Evolutionary conservation across 2,888 invertebrate genomes (phyloP).

Genomic region (Pristionchus fissidentatus): DNA sequence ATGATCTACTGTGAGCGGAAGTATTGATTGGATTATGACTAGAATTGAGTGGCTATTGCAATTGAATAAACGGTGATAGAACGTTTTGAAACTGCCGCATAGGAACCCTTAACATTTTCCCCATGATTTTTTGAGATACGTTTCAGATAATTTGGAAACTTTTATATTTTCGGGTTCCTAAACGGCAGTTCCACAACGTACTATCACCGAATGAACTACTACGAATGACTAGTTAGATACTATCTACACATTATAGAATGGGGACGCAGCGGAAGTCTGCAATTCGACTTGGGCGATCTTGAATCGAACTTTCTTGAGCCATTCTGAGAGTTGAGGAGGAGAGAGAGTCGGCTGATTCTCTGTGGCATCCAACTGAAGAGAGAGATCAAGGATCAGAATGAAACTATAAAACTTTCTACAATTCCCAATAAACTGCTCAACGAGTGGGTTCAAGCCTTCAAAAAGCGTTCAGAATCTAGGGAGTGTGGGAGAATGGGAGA

Average conservation of each 20-base stretch:
- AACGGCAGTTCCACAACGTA: too few relatives aligned
- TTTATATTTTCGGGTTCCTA: too few relatives aligned
- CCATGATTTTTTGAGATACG: too few relatives aligned
- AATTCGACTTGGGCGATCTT: conserved; percentile 98
- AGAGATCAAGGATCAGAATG: not conserved
- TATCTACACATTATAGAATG: conserved; percentile 82
- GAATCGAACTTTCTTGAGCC: conserved; percentile 93
- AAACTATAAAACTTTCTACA: too few relatives aligned
- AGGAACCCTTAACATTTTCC: too few relatives aligned
- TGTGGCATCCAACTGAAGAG: conserved; percentile 84
- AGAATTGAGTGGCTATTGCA: not conserved
- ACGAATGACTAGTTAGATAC: too few relatives aligned
- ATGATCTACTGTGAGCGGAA: conserved; percentile 26
- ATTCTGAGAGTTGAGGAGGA: conserved; percentile 76
- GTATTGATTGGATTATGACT: conserved; percentile 23
- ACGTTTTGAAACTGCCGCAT: not conserved
- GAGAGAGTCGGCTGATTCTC: conserved; percentile 84
- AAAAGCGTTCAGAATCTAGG: too few relatives aligned
- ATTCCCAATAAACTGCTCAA: too few relatives aligned
- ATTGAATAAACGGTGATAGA: not conserved
- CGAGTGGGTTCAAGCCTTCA: too few relatives aligned
- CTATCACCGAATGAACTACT: not conserved
- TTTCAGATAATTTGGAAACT: too few relatives aligned
- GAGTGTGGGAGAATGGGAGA: too few relatives aligned
- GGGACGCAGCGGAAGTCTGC: conserved; percentile 91